Evolutionary conservation across 2,888 invertebrate genomes (phyloP).

Genomic region (Torymus aiolomorphi): DNA sequence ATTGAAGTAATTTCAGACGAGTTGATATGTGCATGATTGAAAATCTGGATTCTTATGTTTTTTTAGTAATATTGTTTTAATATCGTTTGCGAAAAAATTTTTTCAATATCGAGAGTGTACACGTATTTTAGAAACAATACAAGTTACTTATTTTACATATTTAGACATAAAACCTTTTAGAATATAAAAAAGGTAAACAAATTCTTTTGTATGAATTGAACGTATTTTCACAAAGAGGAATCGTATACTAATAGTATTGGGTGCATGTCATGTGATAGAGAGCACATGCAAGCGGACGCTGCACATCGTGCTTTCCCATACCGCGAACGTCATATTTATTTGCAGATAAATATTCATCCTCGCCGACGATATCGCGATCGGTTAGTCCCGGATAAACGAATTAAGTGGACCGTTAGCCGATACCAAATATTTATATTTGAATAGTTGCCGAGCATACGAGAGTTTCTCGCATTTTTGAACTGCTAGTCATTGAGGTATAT

Average conservation of each 20-base stretch:
- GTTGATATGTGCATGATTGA: neutral
- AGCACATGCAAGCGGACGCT: conserved; percentile 1
- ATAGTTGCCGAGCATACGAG: conserved; percentile 25
- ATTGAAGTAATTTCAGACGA: neutral
- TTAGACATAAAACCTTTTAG: too few relatives aligned
- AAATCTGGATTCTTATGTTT: too few relatives aligned
- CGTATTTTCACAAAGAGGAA: neutral
- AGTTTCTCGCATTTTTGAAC: conserved; percentile 30
- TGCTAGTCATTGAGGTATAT: conserved; percentile 23
- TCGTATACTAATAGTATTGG: conserved; percentile 6
- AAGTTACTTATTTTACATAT: too few relatives aligned
- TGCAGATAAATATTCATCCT: conserved; percentile 59
- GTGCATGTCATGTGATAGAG: neutral
- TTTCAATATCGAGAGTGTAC: too few relatives aligned
- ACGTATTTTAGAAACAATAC: too few relatives aligned
- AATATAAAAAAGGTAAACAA: too few relatives aligned
- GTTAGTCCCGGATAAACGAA: conserved; percentile 58
- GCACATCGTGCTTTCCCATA: neutral
- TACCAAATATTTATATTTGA: conserved; percentile 58
- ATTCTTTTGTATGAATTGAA: too few relatives aligned
- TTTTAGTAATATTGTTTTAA: too few relatives aligned
- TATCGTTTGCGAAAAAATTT: too few relatives aligned
- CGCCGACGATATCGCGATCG: conserved; percentile 54
- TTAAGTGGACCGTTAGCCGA: conserved; percentile 54
- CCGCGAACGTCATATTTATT: conserved; percentile 56